phyloP scores from a whole-genome alignment of 2,113 vertebrate genomes.

The human (Homo sapiens) region DNA sequence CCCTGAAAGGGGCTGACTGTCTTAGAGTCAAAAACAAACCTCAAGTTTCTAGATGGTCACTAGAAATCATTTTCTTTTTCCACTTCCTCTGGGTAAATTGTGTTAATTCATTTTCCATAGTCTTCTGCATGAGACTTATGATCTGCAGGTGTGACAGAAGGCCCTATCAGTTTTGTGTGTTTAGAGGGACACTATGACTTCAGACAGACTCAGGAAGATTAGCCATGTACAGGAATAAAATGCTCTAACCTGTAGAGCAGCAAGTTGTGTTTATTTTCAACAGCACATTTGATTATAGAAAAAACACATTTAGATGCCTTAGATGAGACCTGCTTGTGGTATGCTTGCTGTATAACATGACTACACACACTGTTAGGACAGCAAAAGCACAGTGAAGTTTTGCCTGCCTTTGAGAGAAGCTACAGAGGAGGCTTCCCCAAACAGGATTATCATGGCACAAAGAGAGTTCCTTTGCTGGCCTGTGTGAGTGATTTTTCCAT shows the following conservation, averaged over 20 bases:
- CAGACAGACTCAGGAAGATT: background rate
- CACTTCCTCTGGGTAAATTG: no score
- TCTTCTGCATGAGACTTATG: background rate
- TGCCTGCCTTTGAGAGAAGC: constrained; percentile 43
- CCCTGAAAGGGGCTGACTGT: constrained; percentile 29
- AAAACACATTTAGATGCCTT: background rate
- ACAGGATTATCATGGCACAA: constrained; percentile 71
- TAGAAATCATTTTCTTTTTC: background rate
- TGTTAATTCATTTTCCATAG: background rate
- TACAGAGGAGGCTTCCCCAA: constrained; percentile 66
- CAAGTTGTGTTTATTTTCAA: background rate
- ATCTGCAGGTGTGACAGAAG: no score
- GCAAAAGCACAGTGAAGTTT: background rate
- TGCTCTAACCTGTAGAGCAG: accelerated
- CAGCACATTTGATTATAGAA: background rate
- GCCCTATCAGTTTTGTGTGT: no score
- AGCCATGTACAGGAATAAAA: accelerated
- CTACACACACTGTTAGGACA: constrained; percentile 2
- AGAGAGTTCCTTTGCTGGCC: constrained; percentile 71
- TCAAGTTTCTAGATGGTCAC: constrained; percentile 41
- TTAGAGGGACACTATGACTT: background rate
- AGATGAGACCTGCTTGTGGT: background rate
- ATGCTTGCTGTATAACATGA: background rate
- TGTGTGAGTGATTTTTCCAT: constrained; percentile 81
- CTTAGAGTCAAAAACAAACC: constrained; percentile 14